Conservation (phyloP, 2,113 vertebrate genomes). For the Psammodynastes pulverulentus region DNA sequence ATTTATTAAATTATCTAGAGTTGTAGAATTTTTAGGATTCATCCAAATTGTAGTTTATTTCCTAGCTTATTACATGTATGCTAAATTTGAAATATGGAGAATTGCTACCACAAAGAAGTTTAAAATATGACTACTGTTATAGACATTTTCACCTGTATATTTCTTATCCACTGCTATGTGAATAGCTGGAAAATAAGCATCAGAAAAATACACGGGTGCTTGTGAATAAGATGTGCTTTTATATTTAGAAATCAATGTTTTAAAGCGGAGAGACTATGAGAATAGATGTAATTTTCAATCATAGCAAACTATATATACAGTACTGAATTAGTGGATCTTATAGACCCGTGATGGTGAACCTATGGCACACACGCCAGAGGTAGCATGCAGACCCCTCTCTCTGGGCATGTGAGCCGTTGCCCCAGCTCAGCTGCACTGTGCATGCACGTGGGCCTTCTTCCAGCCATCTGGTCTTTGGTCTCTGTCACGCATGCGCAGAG, state of each 20-base stretch:
- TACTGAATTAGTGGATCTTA: neutral
- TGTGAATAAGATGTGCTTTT: neutral
- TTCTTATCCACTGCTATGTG: neutral
- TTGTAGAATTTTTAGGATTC: neutral
- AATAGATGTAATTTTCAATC: neutral
- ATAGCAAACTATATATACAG: neutral
- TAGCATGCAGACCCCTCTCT: too few species aligned
- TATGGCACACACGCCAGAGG: too few species aligned
- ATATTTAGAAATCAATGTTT: neutral
- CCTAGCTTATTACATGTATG: neutral
- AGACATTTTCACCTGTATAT: neutral
- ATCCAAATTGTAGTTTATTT: neutral
- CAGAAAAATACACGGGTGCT: neutral
- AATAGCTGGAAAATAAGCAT: neutral
- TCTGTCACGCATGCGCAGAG: too few species aligned
- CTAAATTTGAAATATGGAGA: neutral
- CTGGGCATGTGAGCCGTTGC: too few species aligned
- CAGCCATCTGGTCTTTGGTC: too few species aligned
- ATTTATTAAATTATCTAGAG: slow-evolving; percentile 11
- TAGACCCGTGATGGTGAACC: neutral
- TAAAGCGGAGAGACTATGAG: neutral
- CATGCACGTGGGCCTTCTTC: too few species aligned
- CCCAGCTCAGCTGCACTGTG: too few species aligned
- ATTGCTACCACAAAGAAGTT: neutral
- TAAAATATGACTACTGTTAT: neutral